Evolutionary conservation across 2,888 invertebrate species (phyloP), one percentile per base, ranked within the genome.

Genomic region (Conistra vaccinii): DNA sequence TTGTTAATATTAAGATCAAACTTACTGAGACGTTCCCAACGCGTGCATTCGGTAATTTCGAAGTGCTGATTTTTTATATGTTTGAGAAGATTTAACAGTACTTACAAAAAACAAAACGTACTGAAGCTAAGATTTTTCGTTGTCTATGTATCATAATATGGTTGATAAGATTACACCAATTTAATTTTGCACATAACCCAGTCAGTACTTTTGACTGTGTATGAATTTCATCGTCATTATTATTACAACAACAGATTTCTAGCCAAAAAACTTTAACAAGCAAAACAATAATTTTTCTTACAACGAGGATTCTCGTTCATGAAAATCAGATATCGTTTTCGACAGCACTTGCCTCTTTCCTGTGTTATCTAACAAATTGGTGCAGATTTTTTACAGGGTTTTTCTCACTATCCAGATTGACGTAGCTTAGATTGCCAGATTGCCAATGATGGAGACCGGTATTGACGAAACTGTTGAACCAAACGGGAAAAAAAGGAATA

Each of bases 401-500:
- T 79, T 60, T 39, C 42, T 23, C 53, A 78, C 69, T 26, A n/a
- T 73, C 23, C 0, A 39, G 29, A 72, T 79, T 23, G 48, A 53
- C 60, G 39, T 14, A 57, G 58, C 58, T 71, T 58, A 58, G 29
- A 62, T 42, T 57, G 61, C 29, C 51, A 48, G 39, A 83, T 70
- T 63, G 74, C 45, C 74, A 81, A 57, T 81, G 70, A 84, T 68
- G 65, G 35, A 45, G 57, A 35, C 32, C 7, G n/a, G 20, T 67
- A 81, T 85, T 85, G 85, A 85, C 70, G 85, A 26, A 70, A 65
- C 63, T 57, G 67, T 81, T 75, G 63, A 66, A 61, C 32, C 58
- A 55, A 39, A 61, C 23, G n/a, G 4, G 17, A 17, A 65, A 61
- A 72, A 58, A 70, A 17, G 53, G 57, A 51, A 74, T 70, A 81